These are phyloP conservation scores for Atrina japonica DNA, from an alignment of 2,888 invertebrate genomes.

Conservation along the genomic window DNA sequence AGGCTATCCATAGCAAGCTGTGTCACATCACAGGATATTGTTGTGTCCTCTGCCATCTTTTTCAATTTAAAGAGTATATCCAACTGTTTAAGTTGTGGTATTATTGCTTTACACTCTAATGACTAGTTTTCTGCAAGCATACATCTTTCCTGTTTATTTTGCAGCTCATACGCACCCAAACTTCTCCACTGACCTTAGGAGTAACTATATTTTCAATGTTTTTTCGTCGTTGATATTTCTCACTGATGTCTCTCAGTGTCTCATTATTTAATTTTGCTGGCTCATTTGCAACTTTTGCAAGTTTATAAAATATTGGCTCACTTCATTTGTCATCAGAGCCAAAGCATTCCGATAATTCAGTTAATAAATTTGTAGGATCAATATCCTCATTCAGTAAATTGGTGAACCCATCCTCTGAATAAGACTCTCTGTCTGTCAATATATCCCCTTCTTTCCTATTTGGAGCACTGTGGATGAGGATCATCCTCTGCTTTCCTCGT, in stretches of 20 bases:
- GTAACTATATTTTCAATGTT: not conserved
- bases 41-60: not conserved
- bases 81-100: slow-evolving; percentile 4
- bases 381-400: not conserved
- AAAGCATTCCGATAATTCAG: slow-evolving; percentile 19
- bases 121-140: slow-evolving; percentile 2
- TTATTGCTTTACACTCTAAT: slow-evolving; percentile 7
- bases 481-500: no score
- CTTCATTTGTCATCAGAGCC: slow-evolving; percentile 6
- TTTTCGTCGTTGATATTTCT: slow-evolving; percentile 18
- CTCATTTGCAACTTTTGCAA: slow-evolving; percentile 27
- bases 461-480: no score
- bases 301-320: slow-evolving; percentile 1
- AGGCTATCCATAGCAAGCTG: slow-evolving; percentile 4
- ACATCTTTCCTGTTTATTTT: not conserved
- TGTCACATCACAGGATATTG: not conserved
- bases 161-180: not conserved
- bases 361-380: slow-evolving; percentile 5
- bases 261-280: slow-evolving; percentile 7
- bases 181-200: not conserved
- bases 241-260: slow-evolving; percentile 17
- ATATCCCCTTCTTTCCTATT: no score
- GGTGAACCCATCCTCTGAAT: not conserved
- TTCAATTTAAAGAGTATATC: slow-evolving; percentile 1
- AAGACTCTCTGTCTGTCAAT: no score